Base-by-base conservation (phyloP, 1,140 invertebrate species). In the Zaprionus tsacasi region DNA sequence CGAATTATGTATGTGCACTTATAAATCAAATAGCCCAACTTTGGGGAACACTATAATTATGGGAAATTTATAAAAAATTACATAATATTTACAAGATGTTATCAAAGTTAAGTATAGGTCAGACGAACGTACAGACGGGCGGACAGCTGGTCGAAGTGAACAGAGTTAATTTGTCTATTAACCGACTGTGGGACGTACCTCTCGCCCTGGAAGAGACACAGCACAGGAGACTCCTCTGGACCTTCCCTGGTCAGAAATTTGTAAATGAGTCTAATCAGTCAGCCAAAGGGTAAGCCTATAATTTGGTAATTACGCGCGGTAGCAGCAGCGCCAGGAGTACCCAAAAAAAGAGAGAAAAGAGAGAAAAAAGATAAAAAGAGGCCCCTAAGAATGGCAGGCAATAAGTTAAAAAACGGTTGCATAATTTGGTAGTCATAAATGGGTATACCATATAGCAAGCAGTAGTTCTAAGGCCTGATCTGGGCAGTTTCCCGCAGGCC, bases 81-180 rank as follows among this genome's bases (percentile, higher is more conserved):
- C 83, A 88, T 74, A 88, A 88, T 88, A 88, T 88, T 88, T 88
- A 88, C 83, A 88, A 88, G 83, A 87, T 87, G 83, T 88, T 88
- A 88, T 88, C 83, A 78, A 59, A 57, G 43, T n/a, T 75, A 82
- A 72, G 63, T 77, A 79, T 75, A 68, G 82, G 57, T 59, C 27
- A 66, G 60, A 48, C 63, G 60, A 33, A 0, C 17, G 17, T 17
- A 15, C 40, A 15, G 40, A 17, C 30, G 15, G 43, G 15, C 58
- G 13, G 59, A 33, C 50, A 52, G 60, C 61, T 38, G 30, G n/a
- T 36, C 63, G 33, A 25, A 74, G 70, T 74, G 67, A 70, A 33
- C 66, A 8, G 61, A 81, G 83, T 88, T 88, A 88, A 88, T 88
- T 88, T 88, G 83, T 80, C 79, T 88, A 88, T 88, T 88, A 88